These are phyloP conservation scores for Gallinago jamesoni DNA, from an alignment of 2,113 vertebrate species.

Conservation along the genomic window DNA sequence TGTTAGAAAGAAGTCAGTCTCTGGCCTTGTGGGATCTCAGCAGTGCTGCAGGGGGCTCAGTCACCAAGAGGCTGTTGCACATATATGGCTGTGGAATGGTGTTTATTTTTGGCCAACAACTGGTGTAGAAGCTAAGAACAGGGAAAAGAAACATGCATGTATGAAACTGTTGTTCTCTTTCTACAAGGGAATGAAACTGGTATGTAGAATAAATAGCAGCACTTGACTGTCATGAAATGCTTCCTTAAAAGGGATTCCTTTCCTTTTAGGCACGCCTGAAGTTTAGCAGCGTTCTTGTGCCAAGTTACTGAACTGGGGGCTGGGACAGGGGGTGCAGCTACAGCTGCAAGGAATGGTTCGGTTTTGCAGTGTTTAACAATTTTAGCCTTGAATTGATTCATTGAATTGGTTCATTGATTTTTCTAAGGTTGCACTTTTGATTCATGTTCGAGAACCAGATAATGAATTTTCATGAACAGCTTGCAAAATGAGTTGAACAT, in stretches of 20 bases:
- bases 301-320: too few relatives aligned
- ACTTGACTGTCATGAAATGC: neutral
- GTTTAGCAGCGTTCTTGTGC: neutral
- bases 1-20: neutral
- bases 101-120: constrained; percentile 88
- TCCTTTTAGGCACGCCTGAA: neutral
- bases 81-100: constrained; percentile 87
- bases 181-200: neutral
- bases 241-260: constrained; percentile 68
- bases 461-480: neutral
- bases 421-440: neutral
- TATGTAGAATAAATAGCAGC: neutral
- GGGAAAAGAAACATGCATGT: neutral
- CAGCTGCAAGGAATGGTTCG: neutral
- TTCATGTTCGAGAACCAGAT: neutral
- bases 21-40: neutral
- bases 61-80: constrained; percentile 74
- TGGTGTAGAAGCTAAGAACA: constrained; percentile 68
- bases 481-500: neutral
- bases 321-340: rapidly evolving
- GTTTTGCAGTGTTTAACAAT: rapidly evolving
- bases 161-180: neutral
- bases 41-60: neutral
- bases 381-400: neutral
- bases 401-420: neutral